Conservation (phyloP, 2,113 vertebrate species). For the Festucalex cinctus region DNA sequence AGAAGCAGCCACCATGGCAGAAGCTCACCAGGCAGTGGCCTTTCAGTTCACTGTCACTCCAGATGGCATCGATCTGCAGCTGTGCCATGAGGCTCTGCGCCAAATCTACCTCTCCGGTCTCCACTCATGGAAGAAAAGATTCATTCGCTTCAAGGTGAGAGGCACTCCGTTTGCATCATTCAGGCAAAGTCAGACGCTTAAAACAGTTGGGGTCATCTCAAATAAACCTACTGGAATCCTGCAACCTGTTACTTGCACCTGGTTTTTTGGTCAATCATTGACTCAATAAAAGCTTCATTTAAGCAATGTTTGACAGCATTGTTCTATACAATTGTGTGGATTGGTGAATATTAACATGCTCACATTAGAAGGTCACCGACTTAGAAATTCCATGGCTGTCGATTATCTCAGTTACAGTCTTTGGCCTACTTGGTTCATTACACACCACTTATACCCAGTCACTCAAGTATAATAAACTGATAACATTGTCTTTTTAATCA, state of each 20-base stretch:
- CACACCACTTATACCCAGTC: slow-evolving; percentile 9
- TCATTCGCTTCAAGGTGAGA: slow-evolving; percentile 90
- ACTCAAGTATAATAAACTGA: slow-evolving; percentile 19
- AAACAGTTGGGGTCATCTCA: not conserved
- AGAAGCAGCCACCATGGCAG: slow-evolving; percentile 79
- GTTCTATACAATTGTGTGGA: not conserved
- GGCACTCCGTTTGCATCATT: no score
- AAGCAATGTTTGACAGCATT: not conserved
- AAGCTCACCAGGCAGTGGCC: slow-evolving; percentile 94
- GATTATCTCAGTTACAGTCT: slow-evolving; percentile 29
- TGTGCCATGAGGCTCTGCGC: slow-evolving; percentile 89
- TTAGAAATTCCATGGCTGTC: slow-evolving; percentile 12
- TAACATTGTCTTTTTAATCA: not conserved
- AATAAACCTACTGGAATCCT: not conserved
- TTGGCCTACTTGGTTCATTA: slow-evolving; percentile 40
- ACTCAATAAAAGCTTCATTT: no score
- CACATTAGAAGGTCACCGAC: slow-evolving; percentile 11
- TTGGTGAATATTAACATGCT: not conserved
- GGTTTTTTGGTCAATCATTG: no score
- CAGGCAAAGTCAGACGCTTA: slow-evolving; percentile 4
- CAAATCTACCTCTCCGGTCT: slow-evolving; percentile 91
- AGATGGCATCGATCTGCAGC: slow-evolving; percentile 88
- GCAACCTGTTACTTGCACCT: no score
- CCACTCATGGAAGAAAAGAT: slow-evolving; percentile 94
- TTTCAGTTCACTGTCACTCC: slow-evolving; percentile 94